Base-by-base conservation (phyloP, 2,113 vertebrate genomes). In the Tetraodon nigroviridis region DNA sequence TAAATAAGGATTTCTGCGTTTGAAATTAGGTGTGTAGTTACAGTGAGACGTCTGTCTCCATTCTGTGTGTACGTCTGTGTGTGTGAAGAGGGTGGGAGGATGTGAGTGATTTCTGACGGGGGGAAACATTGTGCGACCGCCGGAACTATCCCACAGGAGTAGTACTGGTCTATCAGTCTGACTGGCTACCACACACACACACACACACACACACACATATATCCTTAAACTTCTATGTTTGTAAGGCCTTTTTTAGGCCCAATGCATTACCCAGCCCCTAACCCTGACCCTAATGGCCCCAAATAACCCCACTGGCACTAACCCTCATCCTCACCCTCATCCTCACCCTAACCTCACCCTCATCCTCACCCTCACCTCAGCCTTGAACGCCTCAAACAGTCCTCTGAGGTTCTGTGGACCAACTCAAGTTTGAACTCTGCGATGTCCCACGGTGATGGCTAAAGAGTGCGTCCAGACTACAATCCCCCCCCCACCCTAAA, bases 71-170 rank as follows among this genome's bases (percentile, higher is more conserved):
- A 32, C 48, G 44, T 19, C 27, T 65, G 19, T 46, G 52, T 40
- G 37, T 57, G 62, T 73, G 76, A 48, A 14, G 48, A 6, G 58
- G 42, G 50, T 46, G 24, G 27, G 29, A 17, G 37, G 17, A 19
- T 42, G 40, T 57, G 66, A 40, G 68, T 80, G 80, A 73, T 72
- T 77, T 77, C 69, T 74, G 46, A 59, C 24, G 4, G 46, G 72
- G 63, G 47, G 51, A 48, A 53, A 47, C 64, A 62, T 84, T 76
- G 73, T 61, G 6, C 67, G 72, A 58, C 52, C 70, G 64, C 66
- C 59, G 59, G 65, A 64, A 45, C 74, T 60, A 64, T 61, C 71
- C 58, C 68, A 55, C 61, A 67, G 64, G 70, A 84, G 55, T 57
- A 19, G 61, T 63, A 13, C 76, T 53, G 55, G 55, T 45, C 54